Conservation (phyloP, 2,888 invertebrate genomes). For the Octodonta nipae region DNA sequence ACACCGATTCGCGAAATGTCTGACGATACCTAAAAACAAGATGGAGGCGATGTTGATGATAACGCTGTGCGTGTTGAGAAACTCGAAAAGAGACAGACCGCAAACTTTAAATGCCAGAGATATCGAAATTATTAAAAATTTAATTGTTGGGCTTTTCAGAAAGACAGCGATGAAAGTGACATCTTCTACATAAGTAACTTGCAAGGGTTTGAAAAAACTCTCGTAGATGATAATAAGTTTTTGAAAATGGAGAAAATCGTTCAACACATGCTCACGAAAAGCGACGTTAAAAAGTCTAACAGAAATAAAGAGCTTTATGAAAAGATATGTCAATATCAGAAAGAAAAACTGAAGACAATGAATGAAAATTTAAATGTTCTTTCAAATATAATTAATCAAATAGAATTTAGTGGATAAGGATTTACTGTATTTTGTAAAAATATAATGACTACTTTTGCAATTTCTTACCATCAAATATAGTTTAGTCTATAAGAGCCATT, state of each 20-base stretch:
- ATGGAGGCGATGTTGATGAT: constrained; percentile 17
- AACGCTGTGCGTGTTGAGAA: constrained; percentile 16
- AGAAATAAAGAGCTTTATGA: too few species aligned
- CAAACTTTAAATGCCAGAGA: constrained; percentile 10
- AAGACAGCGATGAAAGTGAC: constrained; percentile 9
- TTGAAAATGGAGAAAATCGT: constrained; percentile 13
- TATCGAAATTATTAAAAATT: constrained; percentile 17
- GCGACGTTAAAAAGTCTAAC: too few species aligned
- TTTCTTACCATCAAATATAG: too few species aligned
- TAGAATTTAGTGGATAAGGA: too few species aligned
- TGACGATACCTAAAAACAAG: constrained; percentile 10
- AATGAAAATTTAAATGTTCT: too few species aligned
- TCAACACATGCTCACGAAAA: constrained; percentile 3
- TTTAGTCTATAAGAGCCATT: too few species aligned
- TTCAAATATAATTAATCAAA: too few species aligned
- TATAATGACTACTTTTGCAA: too few species aligned
- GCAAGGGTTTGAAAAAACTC: constrained; percentile 11
- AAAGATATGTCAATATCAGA: too few species aligned
- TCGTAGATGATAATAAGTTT: constrained; percentile 17
- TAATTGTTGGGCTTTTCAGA: constrained; percentile 11
- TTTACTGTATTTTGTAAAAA: too few species aligned
- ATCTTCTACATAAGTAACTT: constrained; percentile 17
- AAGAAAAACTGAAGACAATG: too few species aligned
- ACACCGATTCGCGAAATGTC: constrained; percentile 1
- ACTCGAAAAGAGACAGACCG: constrained; percentile 3